phyloP scores from a whole-genome alignment of 2,113 vertebrate species.

The Mesembrinibis cayennensis region DNA sequence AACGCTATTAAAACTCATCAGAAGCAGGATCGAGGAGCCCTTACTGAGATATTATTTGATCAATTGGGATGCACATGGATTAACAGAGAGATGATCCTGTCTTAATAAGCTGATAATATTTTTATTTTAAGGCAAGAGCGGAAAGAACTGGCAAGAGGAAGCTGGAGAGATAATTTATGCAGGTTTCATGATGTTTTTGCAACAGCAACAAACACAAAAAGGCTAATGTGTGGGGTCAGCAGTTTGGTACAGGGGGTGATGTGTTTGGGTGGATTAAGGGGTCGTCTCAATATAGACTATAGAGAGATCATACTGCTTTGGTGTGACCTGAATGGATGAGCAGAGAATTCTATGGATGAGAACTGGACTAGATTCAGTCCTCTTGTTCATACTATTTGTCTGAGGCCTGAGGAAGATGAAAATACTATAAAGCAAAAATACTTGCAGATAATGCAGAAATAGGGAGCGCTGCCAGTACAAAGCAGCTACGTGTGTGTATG shows the following conservation, averaged over 20 bases:
- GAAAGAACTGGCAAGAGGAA: not conserved
- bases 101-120: not conserved
- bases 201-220: not conserved
- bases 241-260: not conserved
- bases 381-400: not conserved
- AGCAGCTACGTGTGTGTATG: not conserved
- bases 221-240: not conserved
- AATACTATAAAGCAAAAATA: constrained; percentile 25
- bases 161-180: not conserved
- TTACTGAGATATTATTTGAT: constrained; percentile 29
- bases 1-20: constrained; percentile 9
- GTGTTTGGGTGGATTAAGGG: not conserved
- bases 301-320: not conserved
- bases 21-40: not conserved
- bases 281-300: not conserved
- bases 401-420: not conserved
- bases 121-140: not conserved
- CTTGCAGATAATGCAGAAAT: constrained; percentile 33
- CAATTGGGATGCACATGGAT: not conserved
- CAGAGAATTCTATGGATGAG: not conserved
- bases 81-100: not conserved
- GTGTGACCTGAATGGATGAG: not conserved
- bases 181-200: not conserved
- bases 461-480: not conserved
- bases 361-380: not conserved